Percentiles rank a stretch among this genome's conserved stretches.
phyloP scores from a whole-genome alignment of 2,113 vertebrate species.

The Blennius ocellaris region DNA sequence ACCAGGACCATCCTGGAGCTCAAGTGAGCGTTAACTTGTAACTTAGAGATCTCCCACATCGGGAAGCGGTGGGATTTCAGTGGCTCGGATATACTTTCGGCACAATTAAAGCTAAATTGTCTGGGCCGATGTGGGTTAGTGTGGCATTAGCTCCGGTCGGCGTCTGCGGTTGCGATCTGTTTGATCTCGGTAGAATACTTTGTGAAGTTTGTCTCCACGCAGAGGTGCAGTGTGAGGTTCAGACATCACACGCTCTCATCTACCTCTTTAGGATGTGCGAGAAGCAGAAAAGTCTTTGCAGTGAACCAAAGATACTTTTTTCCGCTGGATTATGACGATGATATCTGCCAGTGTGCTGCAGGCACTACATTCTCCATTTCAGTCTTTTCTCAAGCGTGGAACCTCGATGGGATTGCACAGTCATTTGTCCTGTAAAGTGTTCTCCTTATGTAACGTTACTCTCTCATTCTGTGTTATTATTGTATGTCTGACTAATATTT shows the following conservation, averaged over 20 bases:
- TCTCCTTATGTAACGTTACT: conserved; percentile 74
- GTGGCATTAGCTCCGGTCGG: conserved; percentile 42
- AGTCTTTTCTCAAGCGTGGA: conserved; percentile 70
- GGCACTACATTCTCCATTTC: conserved; percentile 72
- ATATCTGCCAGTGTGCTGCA: conserved; percentile 69
- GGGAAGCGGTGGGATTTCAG: conserved; percentile 25
- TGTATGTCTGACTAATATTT: conserved; percentile 69
- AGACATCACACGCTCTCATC: conserved; percentile 69
- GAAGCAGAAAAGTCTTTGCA: conserved; percentile 52
- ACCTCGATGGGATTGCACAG: conserved; percentile 71
- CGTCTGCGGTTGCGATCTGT: conserved; percentile 52
- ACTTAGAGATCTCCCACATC: conserved; percentile 33
- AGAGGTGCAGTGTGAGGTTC: conserved; percentile 49
- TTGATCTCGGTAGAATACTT: conserved; percentile 54
- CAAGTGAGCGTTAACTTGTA: conserved; percentile 83
- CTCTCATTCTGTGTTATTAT: conserved; percentile 67
- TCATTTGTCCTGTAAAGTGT: conserved; percentile 76
- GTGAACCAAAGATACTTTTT: conserved; percentile 66
- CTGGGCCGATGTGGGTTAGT: conserved; percentile 42
- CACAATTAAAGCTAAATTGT: conserved; percentile 52
- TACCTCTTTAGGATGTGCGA: conserved; percentile 70
- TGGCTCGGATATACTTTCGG: conserved; percentile 21
- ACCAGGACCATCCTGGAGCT: conserved; percentile 92
- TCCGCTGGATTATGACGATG: conserved; percentile 71
- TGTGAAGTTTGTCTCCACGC: conserved; percentile 59